Percentiles rank a stretch among this genome's conserved stretches.
Conservation (phyloP, 1,140 invertebrate genomes). For the Diachasma alloeum region DNA sequence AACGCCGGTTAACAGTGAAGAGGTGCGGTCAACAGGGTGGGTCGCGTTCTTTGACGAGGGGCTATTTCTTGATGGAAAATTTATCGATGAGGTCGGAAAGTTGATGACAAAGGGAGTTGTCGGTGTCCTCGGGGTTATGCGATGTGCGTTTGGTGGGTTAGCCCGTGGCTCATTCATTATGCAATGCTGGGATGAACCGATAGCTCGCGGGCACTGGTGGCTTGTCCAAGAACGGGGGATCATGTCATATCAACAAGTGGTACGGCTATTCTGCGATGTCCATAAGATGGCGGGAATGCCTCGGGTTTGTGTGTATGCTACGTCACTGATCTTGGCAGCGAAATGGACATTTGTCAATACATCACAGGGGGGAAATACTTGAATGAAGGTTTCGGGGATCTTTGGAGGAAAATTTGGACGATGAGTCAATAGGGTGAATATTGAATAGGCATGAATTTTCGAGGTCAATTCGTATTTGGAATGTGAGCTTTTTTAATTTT, state of each 20-base stretch:
- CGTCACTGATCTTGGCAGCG: no score
- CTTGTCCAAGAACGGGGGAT: neutral
- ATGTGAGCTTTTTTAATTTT: no score
- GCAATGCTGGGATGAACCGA: neutral
- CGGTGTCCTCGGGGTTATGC: neutral
- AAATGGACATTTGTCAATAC: no score
- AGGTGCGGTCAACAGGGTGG: neutral
- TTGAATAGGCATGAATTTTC: no score
- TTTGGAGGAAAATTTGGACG: no score
- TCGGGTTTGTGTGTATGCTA: no score
- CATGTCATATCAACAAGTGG: conserved; percentile 30
- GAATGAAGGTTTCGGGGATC: no score
- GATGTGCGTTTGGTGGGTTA: neutral
- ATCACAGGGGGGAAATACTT: no score
- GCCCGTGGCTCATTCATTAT: neutral
- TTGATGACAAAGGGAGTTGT: neutral
- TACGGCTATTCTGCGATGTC: neutral
- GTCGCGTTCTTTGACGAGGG: neutral
- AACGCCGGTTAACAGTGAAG: neutral
- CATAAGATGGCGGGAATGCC: no score
- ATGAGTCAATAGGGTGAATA: no score
- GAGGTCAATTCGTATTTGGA: no score
- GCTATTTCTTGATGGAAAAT: neutral
- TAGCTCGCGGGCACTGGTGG: neutral
- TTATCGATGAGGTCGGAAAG: neutral